Base-by-base conservation (phyloP, 35 echinoderm and acorn worm species). In the Apostichopus parvimensis region DNA sequence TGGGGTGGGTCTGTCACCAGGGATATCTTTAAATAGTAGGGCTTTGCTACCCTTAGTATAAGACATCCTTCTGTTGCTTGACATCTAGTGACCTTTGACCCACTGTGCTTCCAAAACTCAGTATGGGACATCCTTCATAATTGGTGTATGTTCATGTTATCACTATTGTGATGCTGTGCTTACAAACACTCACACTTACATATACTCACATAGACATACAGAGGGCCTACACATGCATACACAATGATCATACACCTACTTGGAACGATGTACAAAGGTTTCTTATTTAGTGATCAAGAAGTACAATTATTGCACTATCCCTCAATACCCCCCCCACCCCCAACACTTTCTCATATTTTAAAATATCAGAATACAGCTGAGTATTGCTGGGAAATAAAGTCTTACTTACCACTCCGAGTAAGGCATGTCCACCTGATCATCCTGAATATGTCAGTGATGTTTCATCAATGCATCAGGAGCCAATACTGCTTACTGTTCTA, bases 391-490 rank as follows among this genome's bases (percentile, higher is more conserved):
- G 0, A 8, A 80, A 6, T 11, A 79, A 79, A 22, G 14, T 80
- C 24, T 14, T 80, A 9, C 77, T n/a, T 80, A 80, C 78, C 78
- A 6, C 53, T 80, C n/a, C 20, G 78, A 45, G 78, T 80, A 53
- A 34, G 24, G 26, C 78, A 80, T 14, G 24, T 80, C 78, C 78
- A 52, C 34, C 78, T 25, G 24, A 80, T 26, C 78, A 80, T 80
- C 53, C 78, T 80, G 78, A 14, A 25, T 52, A 5, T 26, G 6
- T 45, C 34, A 22, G 77, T n/a, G 53, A 34, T 9, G 34, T 8
- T 25, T 34, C 25, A 80, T 68, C 9, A 68, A 18, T 14, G 25
- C 78, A 80, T 80, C 78, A 80, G 78, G 10, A 80, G 53, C 78
- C 64, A 68, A 18, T 45, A 45, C 34, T 45, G 34, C 34, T 45